A percentile compares a stretch with the other conserved stretches of the same genome.
These are phyloP conservation scores for Menidia menidia DNA, from an alignment of 2,797 vertebrate genomes.

Conservation along the genomic window DNA sequence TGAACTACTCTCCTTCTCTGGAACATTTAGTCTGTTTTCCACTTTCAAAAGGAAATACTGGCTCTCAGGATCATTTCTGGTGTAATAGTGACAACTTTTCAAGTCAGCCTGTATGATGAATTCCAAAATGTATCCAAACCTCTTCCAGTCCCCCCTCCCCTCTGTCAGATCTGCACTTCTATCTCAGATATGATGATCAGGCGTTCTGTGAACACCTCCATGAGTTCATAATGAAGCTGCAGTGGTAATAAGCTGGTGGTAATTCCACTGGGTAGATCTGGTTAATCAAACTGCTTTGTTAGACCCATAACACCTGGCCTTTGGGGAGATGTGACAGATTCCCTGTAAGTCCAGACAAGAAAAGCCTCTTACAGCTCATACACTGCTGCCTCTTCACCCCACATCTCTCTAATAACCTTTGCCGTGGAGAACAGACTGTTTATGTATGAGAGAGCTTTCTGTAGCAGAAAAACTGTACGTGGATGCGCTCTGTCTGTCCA, in stretches of 20 bases:
- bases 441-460: conserved; percentile 44
- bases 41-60: conserved; percentile 17
- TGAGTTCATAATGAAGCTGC: conserved; percentile 60
- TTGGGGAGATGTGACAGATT: conserved; percentile 76
- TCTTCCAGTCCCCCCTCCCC: conserved; percentile 6
- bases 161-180: conserved; percentile 21
- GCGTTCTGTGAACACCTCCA: conserved; percentile 41
- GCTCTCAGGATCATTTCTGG: neutral
- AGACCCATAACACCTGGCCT: conserved; percentile 70
- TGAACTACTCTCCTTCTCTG: conserved; percentile 49
- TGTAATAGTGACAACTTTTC: neutral
- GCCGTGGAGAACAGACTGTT: conserved; percentile 32
- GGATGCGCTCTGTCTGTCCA: neutral
- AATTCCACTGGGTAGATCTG: conserved; percentile 71
- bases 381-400: conserved; percentile 62
- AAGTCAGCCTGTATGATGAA: neutral
- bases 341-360: conserved; percentile 75
- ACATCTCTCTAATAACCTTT: conserved; percentile 67
- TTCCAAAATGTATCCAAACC: neutral
- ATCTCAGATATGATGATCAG: conserved; percentile 54
- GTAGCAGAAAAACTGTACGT: conserved; percentile 15
- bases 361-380: conserved; percentile 80
- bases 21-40: conserved; percentile 72
- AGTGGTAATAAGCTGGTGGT: conserved; percentile 66
- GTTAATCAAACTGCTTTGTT: conserved; percentile 76